phyloP scores from a whole-genome alignment of 2,113 vertebrate species.

The Syngnathoides biaculeatus region DNA sequence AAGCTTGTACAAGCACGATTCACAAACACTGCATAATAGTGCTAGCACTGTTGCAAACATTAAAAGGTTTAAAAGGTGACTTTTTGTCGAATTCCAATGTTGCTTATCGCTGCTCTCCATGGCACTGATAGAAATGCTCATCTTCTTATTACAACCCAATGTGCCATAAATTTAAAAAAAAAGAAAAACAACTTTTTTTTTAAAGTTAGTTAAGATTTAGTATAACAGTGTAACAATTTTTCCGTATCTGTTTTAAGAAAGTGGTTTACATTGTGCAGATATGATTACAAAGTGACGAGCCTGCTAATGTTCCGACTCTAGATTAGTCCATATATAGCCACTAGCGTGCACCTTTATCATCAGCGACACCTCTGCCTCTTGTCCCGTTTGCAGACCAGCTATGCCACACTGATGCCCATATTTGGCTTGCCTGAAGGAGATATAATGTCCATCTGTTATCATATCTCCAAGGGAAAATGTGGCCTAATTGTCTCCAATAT shows the following conservation, averaged over 20 bases:
- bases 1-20: too few species aligned
- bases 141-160: background rate
- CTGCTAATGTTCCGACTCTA: slow-evolving; percentile 43
- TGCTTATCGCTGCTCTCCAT: background rate
- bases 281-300: slow-evolving; percentile 13
- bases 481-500: slow-evolving; percentile 69
- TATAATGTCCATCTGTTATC: slow-evolving; percentile 75
- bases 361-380: slow-evolving; percentile 78
- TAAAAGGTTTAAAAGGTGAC: too few species aligned
- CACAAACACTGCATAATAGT: too few species aligned
- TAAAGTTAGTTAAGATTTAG: background rate
- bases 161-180: background rate
- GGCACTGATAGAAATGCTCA: background rate
- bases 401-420: slow-evolving; percentile 79
- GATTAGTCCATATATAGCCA: slow-evolving; percentile 68
- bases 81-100: too few species aligned
- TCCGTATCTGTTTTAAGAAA: background rate
- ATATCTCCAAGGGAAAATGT: slow-evolving; percentile 53
- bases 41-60: background rate
- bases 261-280: slow-evolving; percentile 17
- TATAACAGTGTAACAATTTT: background rate
- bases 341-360: slow-evolving; percentile 64
- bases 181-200: background rate
- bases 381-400: slow-evolving; percentile 62
- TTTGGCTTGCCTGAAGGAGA: slow-evolving; percentile 76